phyloP scores from a whole-genome alignment of 2,888 invertebrate genomes.

The Hydriomena furcata region DNA sequence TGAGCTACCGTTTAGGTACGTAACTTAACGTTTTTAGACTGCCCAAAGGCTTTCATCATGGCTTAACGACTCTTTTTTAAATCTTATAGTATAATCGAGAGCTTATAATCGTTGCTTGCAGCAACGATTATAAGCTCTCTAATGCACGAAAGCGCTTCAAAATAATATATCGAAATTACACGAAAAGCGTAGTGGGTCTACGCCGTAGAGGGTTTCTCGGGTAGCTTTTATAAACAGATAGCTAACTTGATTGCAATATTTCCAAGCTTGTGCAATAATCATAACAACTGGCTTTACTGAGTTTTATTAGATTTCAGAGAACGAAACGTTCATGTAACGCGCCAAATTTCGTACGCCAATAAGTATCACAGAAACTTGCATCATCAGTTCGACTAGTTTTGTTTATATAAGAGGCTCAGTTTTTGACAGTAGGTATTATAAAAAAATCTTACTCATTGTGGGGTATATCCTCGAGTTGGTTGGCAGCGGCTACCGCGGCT shows the following conservation, averaged over 20 bases:
- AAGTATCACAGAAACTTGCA: slow-evolving; percentile 15
- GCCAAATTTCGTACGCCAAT: slow-evolving; percentile 2
- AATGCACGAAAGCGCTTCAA: no score
- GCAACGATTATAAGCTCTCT: no score
- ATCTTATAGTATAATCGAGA: no score
- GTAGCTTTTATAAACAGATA: slow-evolving; percentile 28
- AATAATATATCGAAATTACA: slow-evolving; percentile 12
- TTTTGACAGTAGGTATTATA: neutral
- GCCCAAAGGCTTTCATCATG: no score
- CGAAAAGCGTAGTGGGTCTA: slow-evolving; percentile 12
- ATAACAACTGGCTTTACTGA: slow-evolving; percentile 11
- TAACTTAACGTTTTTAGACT: no score
- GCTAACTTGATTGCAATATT: slow-evolving; percentile 23
- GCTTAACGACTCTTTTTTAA: no score
- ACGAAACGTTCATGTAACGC: slow-evolving; percentile 16
- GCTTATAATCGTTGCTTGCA: no score
- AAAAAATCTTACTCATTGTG: slow-evolving; percentile 91
- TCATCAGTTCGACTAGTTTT: slow-evolving; percentile 4
- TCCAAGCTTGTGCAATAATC: slow-evolving; percentile 25
- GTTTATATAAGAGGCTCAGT: neutral
- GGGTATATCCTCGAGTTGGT: slow-evolving; percentile 95
- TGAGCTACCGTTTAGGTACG: no score
- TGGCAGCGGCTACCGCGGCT: slow-evolving; percentile 77
- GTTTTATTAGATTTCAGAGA: slow-evolving; percentile 17
- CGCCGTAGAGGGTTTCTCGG: slow-evolving; percentile 16